These are phyloP conservation scores for Nasonovia ribisnigri DNA, from an alignment of 2,888 invertebrate genomes.

Conservation along the genomic window DNA sequence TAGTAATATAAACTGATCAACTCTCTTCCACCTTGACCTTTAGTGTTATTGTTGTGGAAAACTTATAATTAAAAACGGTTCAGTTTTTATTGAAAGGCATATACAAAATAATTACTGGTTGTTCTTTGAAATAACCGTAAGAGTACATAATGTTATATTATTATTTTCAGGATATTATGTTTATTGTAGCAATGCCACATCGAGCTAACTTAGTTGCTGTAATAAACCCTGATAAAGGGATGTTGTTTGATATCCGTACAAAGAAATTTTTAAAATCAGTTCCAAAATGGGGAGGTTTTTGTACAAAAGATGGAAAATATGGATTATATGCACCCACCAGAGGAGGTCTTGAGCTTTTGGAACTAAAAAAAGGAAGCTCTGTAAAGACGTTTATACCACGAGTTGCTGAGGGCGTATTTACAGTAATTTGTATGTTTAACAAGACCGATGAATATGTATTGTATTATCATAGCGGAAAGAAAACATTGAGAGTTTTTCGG, in stretches of 20 bases:
- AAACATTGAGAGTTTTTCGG: conserved; percentile 93
- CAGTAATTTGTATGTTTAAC: conserved; percentile 94
- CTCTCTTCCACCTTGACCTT: background rate
- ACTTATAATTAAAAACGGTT: background rate
- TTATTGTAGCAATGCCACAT: conserved; percentile 85
- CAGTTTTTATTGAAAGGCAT: background rate
- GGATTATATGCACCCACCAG: conserved; percentile 93
- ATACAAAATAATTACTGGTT: background rate
- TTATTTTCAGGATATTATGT: conserved; percentile 78
- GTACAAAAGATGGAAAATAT: conserved; percentile 87
- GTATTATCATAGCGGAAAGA: conserved; percentile 96
- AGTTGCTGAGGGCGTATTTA: conserved; percentile 97
- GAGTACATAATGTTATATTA: conserved; percentile 67
- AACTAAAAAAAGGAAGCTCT: conserved; percentile 89
- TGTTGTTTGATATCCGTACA: conserved; percentile 88
- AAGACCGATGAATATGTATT: conserved; percentile 94
- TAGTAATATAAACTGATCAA: background rate
- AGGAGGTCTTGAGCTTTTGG: conserved; percentile 93
- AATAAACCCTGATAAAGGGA: conserved; percentile 90
- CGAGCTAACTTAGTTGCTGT: conserved; percentile 88
- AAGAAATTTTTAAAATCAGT: conserved; percentile 90
- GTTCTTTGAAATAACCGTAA: background rate
- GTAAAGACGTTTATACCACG: conserved; percentile 92
- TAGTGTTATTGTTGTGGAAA: background rate
- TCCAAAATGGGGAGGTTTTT: conserved; percentile 91